These are phyloP conservation scores for Argyra leucocephala DNA, from an alignment of 2,888 invertebrate species.

Conservation along the genomic window DNA sequence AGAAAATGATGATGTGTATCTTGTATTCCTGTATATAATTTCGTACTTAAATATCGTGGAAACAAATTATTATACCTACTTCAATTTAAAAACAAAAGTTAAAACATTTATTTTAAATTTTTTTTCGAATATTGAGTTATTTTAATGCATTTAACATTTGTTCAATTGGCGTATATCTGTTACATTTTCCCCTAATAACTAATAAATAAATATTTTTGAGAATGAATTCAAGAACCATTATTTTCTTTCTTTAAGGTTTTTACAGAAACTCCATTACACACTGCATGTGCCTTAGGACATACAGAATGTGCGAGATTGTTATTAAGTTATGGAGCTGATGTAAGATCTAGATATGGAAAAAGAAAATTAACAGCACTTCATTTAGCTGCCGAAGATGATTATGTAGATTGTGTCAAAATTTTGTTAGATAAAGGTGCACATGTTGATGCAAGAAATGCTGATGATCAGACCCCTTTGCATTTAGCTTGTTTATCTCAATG, in stretches of 20 bases:
- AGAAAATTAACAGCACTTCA: slow-evolving; percentile 73
- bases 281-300: slow-evolving; percentile 66
- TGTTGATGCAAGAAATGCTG: slow-evolving; percentile 63
- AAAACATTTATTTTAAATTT: no score
- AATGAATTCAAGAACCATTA: no score
- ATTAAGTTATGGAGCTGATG: slow-evolving; percentile 69
- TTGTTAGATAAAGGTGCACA: slow-evolving; percentile 62
- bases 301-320: slow-evolving; percentile 61
- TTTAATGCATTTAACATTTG: no score
- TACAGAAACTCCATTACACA: slow-evolving; percentile 75
- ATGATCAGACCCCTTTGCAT: slow-evolving; percentile 75
- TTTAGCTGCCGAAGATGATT: slow-evolving; percentile 79
- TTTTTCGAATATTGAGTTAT: no score
- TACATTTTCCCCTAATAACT: no score
- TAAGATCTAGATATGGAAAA: slow-evolving; percentile 60
- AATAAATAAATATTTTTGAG: no score
- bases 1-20: no score
- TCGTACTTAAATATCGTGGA: no score
- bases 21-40: no score
- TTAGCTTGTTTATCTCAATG: slow-evolving; percentile 73
- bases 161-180: no score
- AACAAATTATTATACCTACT: no score
- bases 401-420: slow-evolving; percentile 63
- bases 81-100: no score
- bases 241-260: slow-evolving; percentile 59